Base-by-base conservation (phyloP, 2,888 invertebrate species). In the Miltochrista miniata region DNA sequence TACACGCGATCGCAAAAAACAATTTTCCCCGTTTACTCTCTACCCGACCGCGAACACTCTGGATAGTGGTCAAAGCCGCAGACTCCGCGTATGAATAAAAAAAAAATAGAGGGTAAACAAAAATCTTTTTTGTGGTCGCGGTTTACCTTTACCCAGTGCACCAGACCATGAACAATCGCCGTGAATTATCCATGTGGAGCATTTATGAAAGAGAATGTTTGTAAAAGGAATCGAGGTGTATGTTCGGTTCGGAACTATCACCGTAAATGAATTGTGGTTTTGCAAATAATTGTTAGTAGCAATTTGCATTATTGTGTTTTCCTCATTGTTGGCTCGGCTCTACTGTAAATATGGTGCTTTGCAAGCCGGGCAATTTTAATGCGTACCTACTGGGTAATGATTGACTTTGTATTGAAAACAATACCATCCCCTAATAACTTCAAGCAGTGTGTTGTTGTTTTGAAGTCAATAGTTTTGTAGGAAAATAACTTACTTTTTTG, bases 101-200 rank as follows among this genome's bases (percentile, higher is more conserved):
- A 83, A 76, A 24, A 24, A 24, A n/a, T n/a, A n/a, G 73, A 70
- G 64, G 75, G 82, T 80, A 84, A 87, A 89, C 84, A 87, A 85
- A 87, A 87, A 86, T 83, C 77, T 81, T 85, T 85, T 89, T 87
- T 87, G 87, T 74, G 88, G 87, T 85, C 79, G 86, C 85, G 90
- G 87, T 84, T 85, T 81, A 83, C 86, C 87, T 89, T 87, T 87
- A 77, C 82, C 71, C 72, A 69, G 84, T 82, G 81, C 77, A 85
- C 83, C 84, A 90, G 90, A 91, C 90, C 88, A 81, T 90, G 89
- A 87, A 90, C 85, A 87, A 90, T 88, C 83, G 79, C 76, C 74
- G 75, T 79, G 86, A 85, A 87, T 90, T 88, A 89, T 85, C 18
- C 87, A 87, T 84, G 85, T 86, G 81, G 79, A 82, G 82, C 82